Percentiles rank a stretch among this genome's conserved stretches.
Conservation (phyloP, 2,888 invertebrate species). For the Rhamphomyia laevipes region DNA sequence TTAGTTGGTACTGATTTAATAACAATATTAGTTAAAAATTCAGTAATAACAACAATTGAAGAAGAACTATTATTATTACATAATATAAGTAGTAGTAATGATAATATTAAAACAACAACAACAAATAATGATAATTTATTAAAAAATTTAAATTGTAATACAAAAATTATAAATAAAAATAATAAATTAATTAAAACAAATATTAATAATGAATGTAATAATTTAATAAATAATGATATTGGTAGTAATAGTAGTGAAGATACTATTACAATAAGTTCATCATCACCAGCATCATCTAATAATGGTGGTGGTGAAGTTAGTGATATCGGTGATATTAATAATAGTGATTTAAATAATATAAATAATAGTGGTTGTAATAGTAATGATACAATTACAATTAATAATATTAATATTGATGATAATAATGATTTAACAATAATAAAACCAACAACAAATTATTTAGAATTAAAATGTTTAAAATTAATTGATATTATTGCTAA, state of each 20-base stretch:
- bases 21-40: slow-evolving; percentile 51
- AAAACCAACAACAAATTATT: background rate
- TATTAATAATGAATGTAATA: slow-evolving; percentile 8
- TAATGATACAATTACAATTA: background rate
- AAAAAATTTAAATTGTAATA: background rate
- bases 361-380: background rate
- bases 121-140: background rate
- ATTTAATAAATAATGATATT: slow-evolving; percentile 31
- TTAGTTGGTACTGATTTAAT: slow-evolving; percentile 49
- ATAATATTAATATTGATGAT: background rate
- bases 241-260: slow-evolving; percentile 23
- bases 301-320: too few species aligned
- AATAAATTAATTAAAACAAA: background rate
- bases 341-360: background rate
- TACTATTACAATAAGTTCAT: background rate
- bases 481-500: slow-evolving; percentile 51
- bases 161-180: background rate
- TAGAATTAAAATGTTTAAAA: slow-evolving; percentile 41
- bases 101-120: background rate
- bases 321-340: background rate
- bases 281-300: background rate
- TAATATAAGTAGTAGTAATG: slow-evolving; percentile 18
- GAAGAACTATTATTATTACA: slow-evolving; percentile 39
- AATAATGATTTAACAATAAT: background rate
- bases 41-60: slow-evolving; percentile 49